Conservation (phyloP, 2,113 vertebrate species). For the Patagioenas fasciata region DNA sequence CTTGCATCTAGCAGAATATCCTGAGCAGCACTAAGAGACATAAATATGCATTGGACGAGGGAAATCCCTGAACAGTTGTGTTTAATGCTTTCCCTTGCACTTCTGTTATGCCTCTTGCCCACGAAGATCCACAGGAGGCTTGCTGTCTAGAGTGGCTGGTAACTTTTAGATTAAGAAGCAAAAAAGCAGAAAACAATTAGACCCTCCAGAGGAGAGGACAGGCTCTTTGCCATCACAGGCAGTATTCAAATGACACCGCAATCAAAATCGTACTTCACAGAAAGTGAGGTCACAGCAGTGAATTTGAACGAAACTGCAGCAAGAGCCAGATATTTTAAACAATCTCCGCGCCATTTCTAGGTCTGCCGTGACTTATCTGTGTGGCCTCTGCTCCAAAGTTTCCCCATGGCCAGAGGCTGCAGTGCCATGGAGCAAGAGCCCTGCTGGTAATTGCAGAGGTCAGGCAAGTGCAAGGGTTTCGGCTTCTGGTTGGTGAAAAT, state of each 20-base stretch:
- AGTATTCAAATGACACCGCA: background rate
- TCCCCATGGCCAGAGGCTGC: background rate
- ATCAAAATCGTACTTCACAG: background rate
- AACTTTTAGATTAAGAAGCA: background rate
- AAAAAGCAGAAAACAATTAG: background rate
- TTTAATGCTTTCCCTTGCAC: background rate
- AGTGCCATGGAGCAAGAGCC: background rate
- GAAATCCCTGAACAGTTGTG: background rate
- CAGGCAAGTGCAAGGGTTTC: slow-evolving; percentile 39
- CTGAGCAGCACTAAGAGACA: background rate
- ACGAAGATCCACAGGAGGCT: rapidly evolving
- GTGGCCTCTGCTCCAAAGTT: background rate
- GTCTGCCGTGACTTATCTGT: background rate
- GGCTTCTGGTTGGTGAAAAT: slow-evolving; percentile 25
- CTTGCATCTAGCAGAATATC: background rate
- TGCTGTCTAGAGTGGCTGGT: background rate
- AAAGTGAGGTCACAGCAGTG: background rate
- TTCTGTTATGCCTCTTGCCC: background rate
- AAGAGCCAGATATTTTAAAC: background rate
- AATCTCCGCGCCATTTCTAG: background rate
- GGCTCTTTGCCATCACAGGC: background rate
- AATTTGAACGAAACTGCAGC: background rate
- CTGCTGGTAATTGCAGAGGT: background rate
- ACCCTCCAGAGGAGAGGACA: background rate
- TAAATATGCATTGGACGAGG: background rate